Percentiles rank a stretch among this genome's conserved stretches.
These are phyloP conservation scores for Drosophila pandora DNA, from an alignment of 1,140 invertebrate genomes.

Conservation along the genomic window DNA sequence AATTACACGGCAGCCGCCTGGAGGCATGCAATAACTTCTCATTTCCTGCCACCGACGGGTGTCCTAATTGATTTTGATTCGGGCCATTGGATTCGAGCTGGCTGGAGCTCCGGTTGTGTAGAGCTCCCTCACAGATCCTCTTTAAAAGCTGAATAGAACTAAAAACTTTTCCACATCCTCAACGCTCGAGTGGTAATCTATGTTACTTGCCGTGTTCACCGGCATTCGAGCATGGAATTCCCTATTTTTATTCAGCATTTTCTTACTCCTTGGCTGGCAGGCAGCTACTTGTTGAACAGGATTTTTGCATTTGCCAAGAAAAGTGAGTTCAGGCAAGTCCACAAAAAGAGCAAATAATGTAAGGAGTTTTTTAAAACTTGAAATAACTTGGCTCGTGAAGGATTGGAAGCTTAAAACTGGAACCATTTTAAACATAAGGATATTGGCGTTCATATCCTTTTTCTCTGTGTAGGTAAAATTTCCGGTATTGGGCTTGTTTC, in stretches of 20 bases:
- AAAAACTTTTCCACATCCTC: constrained; percentile 22
- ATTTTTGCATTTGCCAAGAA: constrained; percentile 58
- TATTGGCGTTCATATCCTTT: neutral
- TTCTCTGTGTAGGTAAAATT: neutral
- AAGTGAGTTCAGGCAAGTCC: neutral
- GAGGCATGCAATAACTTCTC: constrained; percentile 72
- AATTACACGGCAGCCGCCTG: constrained; percentile 50
- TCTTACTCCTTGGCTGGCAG: neutral
- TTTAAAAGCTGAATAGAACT: neutral
- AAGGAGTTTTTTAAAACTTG: neutral
- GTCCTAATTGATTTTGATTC: constrained; percentile 66
- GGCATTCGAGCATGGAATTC: constrained; percentile 15
- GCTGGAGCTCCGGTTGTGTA: neutral
- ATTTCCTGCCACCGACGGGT: constrained; percentile 55
- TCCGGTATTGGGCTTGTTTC: neutral
- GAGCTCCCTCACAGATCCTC: constrained; percentile 4
- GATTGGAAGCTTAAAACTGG: neutral
- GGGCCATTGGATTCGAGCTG: constrained; percentile 14
- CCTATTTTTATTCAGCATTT: neutral
- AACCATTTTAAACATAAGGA: no score
- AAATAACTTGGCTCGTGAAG: neutral
- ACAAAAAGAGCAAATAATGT: neutral
- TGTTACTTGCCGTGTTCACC: constrained; percentile 39
- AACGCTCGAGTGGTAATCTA: constrained; percentile 29
- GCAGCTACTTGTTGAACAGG: constrained; percentile 62